These are phyloP conservation scores for Centropus bengalensis DNA, from an alignment of 2,113 vertebrate species.

Conservation along the genomic window DNA sequence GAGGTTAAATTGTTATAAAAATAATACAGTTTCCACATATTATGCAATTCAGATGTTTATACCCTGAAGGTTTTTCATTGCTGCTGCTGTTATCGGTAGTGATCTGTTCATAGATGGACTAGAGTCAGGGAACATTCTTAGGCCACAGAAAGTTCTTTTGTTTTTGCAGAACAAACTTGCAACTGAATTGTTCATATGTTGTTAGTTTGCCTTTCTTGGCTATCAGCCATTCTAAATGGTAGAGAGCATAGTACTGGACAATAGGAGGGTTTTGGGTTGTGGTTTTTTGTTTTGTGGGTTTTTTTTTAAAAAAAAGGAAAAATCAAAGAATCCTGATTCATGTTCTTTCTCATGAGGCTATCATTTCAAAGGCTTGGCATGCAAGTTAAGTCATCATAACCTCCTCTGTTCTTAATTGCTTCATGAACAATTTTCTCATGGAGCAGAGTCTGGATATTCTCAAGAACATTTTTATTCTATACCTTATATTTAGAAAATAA, in stretches of 20 bases:
- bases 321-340: constrained; percentile 35
- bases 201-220: background rate
- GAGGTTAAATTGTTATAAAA: background rate
- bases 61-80: background rate
- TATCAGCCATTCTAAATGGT: background rate
- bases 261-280: background rate
- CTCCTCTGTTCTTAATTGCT: constrained; percentile 10
- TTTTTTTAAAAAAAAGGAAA: background rate
- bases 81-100: background rate
- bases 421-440: constrained; percentile 10
- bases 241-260: background rate
- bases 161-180: background rate
- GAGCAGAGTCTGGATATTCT: background rate
- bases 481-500: background rate
- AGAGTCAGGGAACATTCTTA: background rate
- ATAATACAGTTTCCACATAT: background rate
- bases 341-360: constrained; percentile 41
- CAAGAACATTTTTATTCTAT: background rate
- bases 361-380: constrained; percentile 38
- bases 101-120: background rate
- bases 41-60: background rate
- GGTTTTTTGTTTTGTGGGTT: background rate
- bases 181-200: background rate
- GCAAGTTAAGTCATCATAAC: background rate
- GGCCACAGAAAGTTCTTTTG: background rate